Evolutionary conservation across 2,888 invertebrate genomes (phyloP).

Genomic region (Panopea generosa): DNA sequence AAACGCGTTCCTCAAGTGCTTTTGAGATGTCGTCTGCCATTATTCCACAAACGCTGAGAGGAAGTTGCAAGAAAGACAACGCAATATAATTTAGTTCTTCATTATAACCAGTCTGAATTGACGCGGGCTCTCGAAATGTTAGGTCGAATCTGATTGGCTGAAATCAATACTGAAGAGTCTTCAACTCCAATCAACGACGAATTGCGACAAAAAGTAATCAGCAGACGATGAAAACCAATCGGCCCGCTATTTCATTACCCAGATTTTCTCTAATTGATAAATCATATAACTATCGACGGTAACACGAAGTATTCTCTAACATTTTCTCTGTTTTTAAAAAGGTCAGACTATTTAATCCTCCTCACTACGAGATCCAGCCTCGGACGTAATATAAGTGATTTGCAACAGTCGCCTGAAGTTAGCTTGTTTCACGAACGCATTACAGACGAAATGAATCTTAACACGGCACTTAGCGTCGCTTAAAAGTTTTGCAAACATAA

Average conservation of each 20-base stretch:
- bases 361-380: too few species aligned
- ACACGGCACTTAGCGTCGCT: too few species aligned
- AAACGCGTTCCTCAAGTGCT: constrained; percentile 24
- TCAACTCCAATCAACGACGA: constrained; percentile 53
- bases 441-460: too few species aligned
- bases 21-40: constrained; percentile 51
- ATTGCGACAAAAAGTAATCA: constrained; percentile 59
- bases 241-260: constrained; percentile 52
- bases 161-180: constrained; percentile 44
- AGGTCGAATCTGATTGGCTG: constrained; percentile 52
- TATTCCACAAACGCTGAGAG: constrained; percentile 38
- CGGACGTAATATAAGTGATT: too few species aligned
- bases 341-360: too few species aligned
- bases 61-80: constrained; percentile 52
- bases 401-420: too few species aligned
- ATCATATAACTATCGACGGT: constrained; percentile 30
- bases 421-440: too few species aligned
- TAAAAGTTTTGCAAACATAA: neutral
- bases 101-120: constrained; percentile 58
- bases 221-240: constrained; percentile 52
- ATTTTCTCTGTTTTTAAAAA: too few species aligned
- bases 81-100: constrained; percentile 63
- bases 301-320: neutral
- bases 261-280: constrained; percentile 51
- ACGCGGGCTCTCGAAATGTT: constrained; percentile 45